Conservation (phyloP, 2,113 vertebrate genomes). For the Thunnus maccoyii region DNA sequence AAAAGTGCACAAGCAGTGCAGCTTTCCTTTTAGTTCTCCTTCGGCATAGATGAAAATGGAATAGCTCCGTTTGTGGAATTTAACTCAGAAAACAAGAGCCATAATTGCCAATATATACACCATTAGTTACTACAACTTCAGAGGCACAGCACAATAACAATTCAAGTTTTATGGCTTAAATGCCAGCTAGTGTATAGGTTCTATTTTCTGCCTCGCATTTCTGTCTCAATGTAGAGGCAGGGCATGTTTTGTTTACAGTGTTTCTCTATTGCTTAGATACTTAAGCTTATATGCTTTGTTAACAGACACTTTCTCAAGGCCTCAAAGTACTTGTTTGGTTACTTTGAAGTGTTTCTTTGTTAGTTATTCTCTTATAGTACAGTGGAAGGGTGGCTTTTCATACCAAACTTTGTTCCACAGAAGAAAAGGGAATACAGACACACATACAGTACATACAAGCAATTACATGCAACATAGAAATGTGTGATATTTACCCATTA, state of each 20-base stretch:
- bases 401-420: background rate
- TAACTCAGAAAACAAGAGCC: conserved; percentile 11
- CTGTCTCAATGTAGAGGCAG: background rate
- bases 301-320: background rate
- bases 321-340: background rate
- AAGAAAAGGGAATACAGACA: background rate
- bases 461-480: background rate
- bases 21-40: background rate
- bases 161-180: background rate
- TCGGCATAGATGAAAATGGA: conserved; percentile 19
- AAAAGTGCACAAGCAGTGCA: conserved; percentile 16
- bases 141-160: background rate
- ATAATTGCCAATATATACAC: conserved; percentile 8
- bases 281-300: background rate
- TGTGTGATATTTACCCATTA: background rate
- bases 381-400: background rate
- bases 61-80: conserved; percentile 16
- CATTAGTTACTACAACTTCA: background rate
- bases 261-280: background rate
- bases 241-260: background rate
- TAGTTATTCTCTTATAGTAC: background rate
- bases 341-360: conserved; percentile 1
- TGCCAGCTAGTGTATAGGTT: background rate
- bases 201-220: background rate
- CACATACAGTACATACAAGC: background rate